These are phyloP conservation scores for Drosophila demipolita DNA, from an alignment of 2,888 invertebrate species.

Conservation along the genomic window DNA sequence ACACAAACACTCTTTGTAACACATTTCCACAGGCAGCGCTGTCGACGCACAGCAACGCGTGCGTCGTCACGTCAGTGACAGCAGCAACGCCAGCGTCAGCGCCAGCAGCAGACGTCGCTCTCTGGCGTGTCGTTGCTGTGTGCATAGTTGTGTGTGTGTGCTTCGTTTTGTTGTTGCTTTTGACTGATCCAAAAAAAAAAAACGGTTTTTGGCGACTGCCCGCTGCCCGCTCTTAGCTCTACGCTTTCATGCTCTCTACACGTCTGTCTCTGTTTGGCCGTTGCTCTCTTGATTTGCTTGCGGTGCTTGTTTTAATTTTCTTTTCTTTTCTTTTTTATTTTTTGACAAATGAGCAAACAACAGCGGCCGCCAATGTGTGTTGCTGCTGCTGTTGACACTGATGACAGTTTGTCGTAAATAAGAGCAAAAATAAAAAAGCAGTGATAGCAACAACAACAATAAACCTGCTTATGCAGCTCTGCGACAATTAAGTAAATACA, in stretches of 20 bases:
- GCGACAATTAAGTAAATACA: constrained; percentile 30
- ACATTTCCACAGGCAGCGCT: constrained; percentile 30
- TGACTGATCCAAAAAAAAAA: constrained; percentile 38
- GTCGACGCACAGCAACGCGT: constrained; percentile 4
- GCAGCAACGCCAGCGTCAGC: constrained; percentile 1
- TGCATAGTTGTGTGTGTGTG: constrained; percentile 1
- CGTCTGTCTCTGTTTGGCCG: constrained; percentile 31
- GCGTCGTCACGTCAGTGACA: constrained; percentile 37
- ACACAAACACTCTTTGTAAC: constrained; percentile 44
- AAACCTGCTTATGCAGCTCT: constrained; percentile 23
- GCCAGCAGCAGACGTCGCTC: constrained; percentile 21
- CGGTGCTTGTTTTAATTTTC: constrained; percentile 1
- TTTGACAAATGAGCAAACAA: constrained; percentile 74
- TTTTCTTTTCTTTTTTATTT: constrained; percentile 22
- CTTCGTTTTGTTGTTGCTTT: constrained; percentile 32
- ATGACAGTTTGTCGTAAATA: constrained; percentile 60
- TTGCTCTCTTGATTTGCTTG: constrained; percentile 40
- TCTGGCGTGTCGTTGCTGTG: constrained; percentile 10
- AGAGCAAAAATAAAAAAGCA: constrained; percentile 28
- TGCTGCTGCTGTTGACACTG: constrained; percentile 58
- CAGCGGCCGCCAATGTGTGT: constrained; percentile 62
- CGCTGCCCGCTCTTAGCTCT: constrained; percentile 22
- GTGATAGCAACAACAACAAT: constrained; percentile 28
- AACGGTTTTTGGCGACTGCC: constrained; percentile 38
- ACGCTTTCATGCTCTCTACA: constrained; percentile 10